A percentile compares a stretch with the other conserved stretches of the same genome.
Evolutionary conservation across 2,113 vertebrate species (phyloP).

Genomic region (Brachyhypopomus gauderio): DNA sequence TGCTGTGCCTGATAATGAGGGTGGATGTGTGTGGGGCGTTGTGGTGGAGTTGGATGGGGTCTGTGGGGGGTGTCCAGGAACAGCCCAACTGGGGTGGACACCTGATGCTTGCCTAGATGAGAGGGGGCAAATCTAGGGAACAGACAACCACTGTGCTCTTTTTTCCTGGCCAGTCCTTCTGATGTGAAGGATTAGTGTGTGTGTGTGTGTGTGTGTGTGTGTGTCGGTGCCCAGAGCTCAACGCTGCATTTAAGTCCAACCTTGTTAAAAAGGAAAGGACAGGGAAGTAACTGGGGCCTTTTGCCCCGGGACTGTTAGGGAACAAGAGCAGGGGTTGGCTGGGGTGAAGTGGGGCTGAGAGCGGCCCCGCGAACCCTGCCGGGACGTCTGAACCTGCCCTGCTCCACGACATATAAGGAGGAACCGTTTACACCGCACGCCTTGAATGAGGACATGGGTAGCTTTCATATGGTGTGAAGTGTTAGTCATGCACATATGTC

Average conservation of each 20-base stretch:
- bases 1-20: conserved; percentile 71
- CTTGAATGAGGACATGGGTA: background rate
- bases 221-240: background rate
- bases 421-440: conserved; percentile 19
- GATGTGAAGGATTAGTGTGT: conserved; percentile 66
- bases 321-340: conserved; percentile 37
- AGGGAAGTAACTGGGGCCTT: conserved; percentile 39
- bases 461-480: background rate
- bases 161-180: conserved; percentile 60
- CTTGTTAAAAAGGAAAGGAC: conserved; percentile 63
- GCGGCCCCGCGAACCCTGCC: conserved; percentile 7
- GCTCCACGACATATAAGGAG: conserved; percentile 8
- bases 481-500: conserved; percentile 11
- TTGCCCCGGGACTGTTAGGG: conserved; percentile 33
- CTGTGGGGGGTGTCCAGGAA: conserved; percentile 46
- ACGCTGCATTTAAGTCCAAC: conserved; percentile 57
- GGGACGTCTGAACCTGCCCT: conserved; percentile 15
- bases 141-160: conserved; percentile 63
- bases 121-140: conserved; percentile 54
- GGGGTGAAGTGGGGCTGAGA: conserved; percentile 35
- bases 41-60: conserved; percentile 38
- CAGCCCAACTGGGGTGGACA: conserved; percentile 50
- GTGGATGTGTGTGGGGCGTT: conserved; percentile 68
- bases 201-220: conserved; percentile 14
- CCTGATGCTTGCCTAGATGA: conserved; percentile 59